A percentile compares a stretch with the other conserved stretches of the same genome.
Evolutionary conservation across 2,797 vertebrate genomes (phyloP).

Genomic region (Tachyglossus aculeatus): DNA sequence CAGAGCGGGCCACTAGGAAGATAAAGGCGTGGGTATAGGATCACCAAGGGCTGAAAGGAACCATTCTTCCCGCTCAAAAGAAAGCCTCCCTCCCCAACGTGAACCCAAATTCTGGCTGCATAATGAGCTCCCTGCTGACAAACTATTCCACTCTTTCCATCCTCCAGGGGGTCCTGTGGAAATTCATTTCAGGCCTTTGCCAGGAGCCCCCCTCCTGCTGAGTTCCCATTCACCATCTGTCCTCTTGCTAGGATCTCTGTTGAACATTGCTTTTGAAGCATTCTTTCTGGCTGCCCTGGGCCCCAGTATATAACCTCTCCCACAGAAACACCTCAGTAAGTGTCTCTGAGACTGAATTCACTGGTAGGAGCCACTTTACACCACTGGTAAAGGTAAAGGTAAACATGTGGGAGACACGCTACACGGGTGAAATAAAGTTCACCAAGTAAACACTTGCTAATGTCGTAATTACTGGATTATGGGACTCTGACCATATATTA

Average conservation of each 20-base stretch:
- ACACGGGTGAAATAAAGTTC: constrained; percentile 12
- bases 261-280: neutral
- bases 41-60: constrained; percentile 26
- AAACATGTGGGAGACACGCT: constrained; percentile 30
- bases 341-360: constrained; percentile 3
- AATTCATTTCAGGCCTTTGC: constrained; percentile 14
- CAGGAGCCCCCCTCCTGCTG: neutral
- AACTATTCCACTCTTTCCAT: constrained; percentile 10
- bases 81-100: constrained; percentile 9
- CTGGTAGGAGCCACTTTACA: neutral
- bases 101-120: constrained; percentile 4
- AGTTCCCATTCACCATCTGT: neutral
- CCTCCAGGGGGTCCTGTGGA: neutral
- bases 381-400: neutral
- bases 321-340: neutral
- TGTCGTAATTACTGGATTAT: neutral
- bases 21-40: constrained; percentile 4
- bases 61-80: constrained; percentile 23
- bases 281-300: neutral
- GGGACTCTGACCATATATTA: neutral
- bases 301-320: constrained; percentile 6
- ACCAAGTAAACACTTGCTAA: constrained; percentile 1
- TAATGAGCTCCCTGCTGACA: constrained; percentile 27
- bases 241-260: neutral
- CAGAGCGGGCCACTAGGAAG: neutral